Base-by-base conservation (phyloP, 2,888 invertebrate species). In the Glaucopsyche alexis region DNA sequence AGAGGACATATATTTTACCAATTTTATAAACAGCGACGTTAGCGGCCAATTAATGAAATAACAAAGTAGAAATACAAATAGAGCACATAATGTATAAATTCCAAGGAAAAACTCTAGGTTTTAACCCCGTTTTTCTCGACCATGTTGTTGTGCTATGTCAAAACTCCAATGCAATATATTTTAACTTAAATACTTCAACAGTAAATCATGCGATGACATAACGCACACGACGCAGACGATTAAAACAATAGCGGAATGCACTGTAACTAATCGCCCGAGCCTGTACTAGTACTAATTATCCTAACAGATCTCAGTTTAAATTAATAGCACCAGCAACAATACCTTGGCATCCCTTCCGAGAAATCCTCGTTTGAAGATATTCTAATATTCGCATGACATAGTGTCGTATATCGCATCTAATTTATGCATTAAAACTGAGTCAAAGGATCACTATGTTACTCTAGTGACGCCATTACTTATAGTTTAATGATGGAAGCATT, bases 231-330 rank as follows among this genome's bases (percentile, higher is more conserved):
- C 67, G 67, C 52, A 4, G 16, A 72, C 40, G 72, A 72, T 72
- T 52, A 72, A 72, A 72, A 72, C 72, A 72, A 72, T 72, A 52
- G 14, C 38, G 67, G 66, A 72, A 67, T 72, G 72, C 29, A 52
- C 66, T 52, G 66, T 75, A 76, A 83, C 81, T 80, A 83, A 84
- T 84, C 76, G 80, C 71, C 71, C 76, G 71, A 77, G 78, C 76
- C 76, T 74, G 78, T 78, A 76, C 81, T 82, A 79, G 74, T 76
- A 80, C 83, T 85, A 85, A 85, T 85, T 85, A 83, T 81, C 76
- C 78, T 81, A 81, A 82, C 81, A 79, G 82, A 85, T 85, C 67
- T 49, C 40, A 73, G 78, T 79, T 75, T 76, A 76, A 71, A 82
- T 82, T 83, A 82, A 83, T 82, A 79, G 81, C 76, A 74, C 55